Conservation (phyloP, 1,140 invertebrate genomes). For the Pseudoatta argentina region DNA sequence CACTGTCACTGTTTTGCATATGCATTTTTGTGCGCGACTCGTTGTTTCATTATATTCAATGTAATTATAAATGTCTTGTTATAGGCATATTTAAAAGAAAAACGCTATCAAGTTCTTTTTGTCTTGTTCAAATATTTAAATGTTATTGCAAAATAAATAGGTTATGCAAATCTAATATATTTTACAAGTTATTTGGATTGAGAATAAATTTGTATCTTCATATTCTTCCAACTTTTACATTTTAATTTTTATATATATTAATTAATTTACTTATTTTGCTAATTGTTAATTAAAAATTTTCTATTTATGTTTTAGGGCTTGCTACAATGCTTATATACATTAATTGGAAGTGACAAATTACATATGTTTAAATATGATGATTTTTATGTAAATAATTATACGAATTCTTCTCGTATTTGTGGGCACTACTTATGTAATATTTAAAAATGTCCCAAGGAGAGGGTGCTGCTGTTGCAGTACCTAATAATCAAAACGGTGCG, state of each 20-base stretch:
- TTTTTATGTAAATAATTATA: constrained; percentile 32
- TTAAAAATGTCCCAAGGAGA: constrained; percentile 80
- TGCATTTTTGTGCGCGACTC: not conserved
- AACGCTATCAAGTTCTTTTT: not conserved
- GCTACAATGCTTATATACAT: not conserved
- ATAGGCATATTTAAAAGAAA: not conserved
- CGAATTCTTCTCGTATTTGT: not conserved
- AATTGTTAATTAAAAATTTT: not conserved
- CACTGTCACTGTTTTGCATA: constrained; percentile 15
- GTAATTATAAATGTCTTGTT: not conserved
- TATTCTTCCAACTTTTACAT: not conserved
- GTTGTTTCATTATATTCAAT: not conserved
- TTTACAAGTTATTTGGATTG: not conserved
- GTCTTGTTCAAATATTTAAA: not conserved
- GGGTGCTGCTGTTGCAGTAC: constrained; percentile 72
- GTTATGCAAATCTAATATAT: constrained; percentile 46
- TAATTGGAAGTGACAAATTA: constrained; percentile 45
- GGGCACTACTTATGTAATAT: constrained; percentile 59
- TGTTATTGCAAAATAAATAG: constrained; percentile 15
- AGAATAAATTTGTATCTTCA: not conserved
- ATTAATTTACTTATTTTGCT: not conserved
- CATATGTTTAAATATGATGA: constrained; percentile 39
- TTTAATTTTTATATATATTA: not conserved
- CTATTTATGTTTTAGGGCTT: constrained; percentile 60
- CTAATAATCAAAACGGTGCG: constrained; percentile 81